Evolutionary conservation across 2,888 invertebrate genomes (phyloP), one percentile per base, ranked within the genome.

Genomic region (Embidobia sp.): DNA sequence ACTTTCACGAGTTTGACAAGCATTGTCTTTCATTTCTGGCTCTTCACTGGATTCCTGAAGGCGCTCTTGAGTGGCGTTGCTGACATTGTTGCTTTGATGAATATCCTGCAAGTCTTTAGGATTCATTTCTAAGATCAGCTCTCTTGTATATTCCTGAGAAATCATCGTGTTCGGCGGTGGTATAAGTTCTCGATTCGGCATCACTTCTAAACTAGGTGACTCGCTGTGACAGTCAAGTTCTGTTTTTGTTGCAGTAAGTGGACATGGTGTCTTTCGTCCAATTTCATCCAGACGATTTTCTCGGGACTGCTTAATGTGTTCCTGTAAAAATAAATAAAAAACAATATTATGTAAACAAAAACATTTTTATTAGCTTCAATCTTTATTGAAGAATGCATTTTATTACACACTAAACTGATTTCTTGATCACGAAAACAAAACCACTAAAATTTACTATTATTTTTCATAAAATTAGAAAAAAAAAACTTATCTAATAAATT

Each of bases 1-100:
- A 84, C 95, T 95, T 87, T 95, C 96, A 80, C 96, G 92, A 0
- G 96, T 96, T 87, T 96, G 96, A 86, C 96, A 96, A 55, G 93
- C 94, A 87, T 92, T 94, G 87, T 94, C 94, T 81, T 93, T 92
- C 92, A 93, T 94, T 85, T 93, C 93, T 1, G 92, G 91, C 64
- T 90, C 87, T 22, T 86, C 90, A 80, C 77, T 86, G 11, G 85
- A 84, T 49, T 87, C 89, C 15, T 88, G 88, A 0, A 88, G 77
- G 0, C 88, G 83, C 49, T 89, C 89, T 57, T 89, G 89, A 1
- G 89, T 89, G 5, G 89, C 89, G 55, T 89, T 89, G 51, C 88
- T 88, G 10, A 88, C 86, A 35, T 89, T 89, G 77, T 89, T 89
- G 63, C 89, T 89, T 57, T 88, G 89, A 48, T 89, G 89, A 10